Evolutionary conservation across 2,888 invertebrate species (phyloP).

Genomic region (Drosophila mettleri): DNA sequence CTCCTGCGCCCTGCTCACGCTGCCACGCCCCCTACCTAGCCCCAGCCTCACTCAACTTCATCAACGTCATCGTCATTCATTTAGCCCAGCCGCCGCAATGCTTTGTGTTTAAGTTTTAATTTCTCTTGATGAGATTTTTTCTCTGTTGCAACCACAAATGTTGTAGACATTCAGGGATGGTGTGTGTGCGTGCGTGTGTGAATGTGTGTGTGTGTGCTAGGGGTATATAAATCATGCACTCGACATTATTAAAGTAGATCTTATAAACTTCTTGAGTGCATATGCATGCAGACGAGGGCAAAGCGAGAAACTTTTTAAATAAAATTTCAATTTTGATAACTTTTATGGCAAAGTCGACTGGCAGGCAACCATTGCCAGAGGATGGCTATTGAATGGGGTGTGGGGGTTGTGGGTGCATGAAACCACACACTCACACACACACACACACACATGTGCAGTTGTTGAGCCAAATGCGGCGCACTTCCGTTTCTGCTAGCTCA

Average conservation of each 20-base stretch:
- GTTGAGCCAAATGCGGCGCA: slow-evolving; percentile 39
- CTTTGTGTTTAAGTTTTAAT: slow-evolving; percentile 75
- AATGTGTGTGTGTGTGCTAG: not conserved
- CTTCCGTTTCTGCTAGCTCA: slow-evolving; percentile 52
- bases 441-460: slow-evolving; percentile 23
- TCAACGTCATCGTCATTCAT: slow-evolving; percentile 54
- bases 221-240: slow-evolving; percentile 68
- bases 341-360: slow-evolving; percentile 53
- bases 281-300: slow-evolving; percentile 47
- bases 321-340: slow-evolving; percentile 82
- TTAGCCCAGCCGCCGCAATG: slow-evolving; percentile 31
- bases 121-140: slow-evolving; percentile 72
- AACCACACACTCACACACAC: slow-evolving; percentile 3
- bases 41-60: slow-evolving; percentile 2
- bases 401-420: not conserved
- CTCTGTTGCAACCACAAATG: slow-evolving; percentile 29
- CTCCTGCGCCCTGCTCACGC: not conserved
- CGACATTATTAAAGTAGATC: slow-evolving; percentile 79
- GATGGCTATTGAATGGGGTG: too few relatives aligned
- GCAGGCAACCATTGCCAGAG: not conserved
- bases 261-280: slow-evolving; percentile 74
- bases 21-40: not conserved
- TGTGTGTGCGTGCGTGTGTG: not conserved
- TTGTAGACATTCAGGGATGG: slow-evolving; percentile 4
- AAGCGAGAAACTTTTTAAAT: slow-evolving; percentile 73